Evolutionary conservation across 2,113 vertebrate species (phyloP), one percentile per base, ranked within the genome.

Genomic region (Rissa tridactyla): DNA sequence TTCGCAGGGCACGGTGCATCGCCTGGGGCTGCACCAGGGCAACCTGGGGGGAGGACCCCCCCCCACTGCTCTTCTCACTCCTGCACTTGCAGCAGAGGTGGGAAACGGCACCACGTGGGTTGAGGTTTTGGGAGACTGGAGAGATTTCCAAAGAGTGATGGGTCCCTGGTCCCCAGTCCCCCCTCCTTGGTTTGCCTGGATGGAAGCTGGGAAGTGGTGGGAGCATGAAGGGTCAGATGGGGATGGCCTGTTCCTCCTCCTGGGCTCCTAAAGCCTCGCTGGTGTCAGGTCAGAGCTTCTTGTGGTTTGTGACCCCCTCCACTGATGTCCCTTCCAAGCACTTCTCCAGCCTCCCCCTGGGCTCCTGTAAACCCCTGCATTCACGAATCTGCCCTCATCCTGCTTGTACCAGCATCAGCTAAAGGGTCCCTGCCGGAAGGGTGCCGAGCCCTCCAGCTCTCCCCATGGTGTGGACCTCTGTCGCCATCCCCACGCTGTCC

Each of bases 1-100:
- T 42, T 51, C 1, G 0, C 51, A n/a, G 82, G 46, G 55, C 38
- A 49, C 0, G 1, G 26, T 27, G 26, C n/a, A 18, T 54, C 4
- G 0, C 13, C 13, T 1, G 1, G 29, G 38, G 38, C 66, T 51
- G 54, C 0, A 3, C 66, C 1, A 7, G 46, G 36, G 18, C 13
- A 8, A 26, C 47, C 72, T 32, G 38, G 15, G 34, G 15, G 23
- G 29, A 62, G 44, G 11, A 36, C 42, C 5, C 16, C 22, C 16
- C 26, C 27, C 12, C 1, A 1, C 52, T 29, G 62, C 15, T 65
- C n/a, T 55, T 70, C 51, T 73, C 58, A 19, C 11, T 36, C 51
- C 18, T n/a, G 13, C 0, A 0, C 51, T 85, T 38, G 55, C 51
- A 55, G 78, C 38, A 30, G n/a, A 44, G 44, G 34, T 87, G n/a